Conservation (phyloP, 2,888 invertebrate genomes). For the Ectemnius continuus region DNA sequence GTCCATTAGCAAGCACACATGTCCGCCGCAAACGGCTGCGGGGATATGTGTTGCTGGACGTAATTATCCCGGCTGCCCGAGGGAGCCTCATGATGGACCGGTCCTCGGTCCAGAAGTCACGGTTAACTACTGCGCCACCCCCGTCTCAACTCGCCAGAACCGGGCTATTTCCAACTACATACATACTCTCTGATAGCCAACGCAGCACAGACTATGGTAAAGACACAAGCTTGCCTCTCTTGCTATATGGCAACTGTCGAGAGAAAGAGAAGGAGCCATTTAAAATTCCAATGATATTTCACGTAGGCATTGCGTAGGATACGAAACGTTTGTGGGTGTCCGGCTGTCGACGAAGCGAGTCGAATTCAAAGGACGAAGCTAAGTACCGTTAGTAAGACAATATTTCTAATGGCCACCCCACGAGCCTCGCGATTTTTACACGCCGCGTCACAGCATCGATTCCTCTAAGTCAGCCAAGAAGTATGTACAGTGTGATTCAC, state of each 20-base stretch:
- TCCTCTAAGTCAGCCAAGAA: not conserved
- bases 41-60: not conserved
- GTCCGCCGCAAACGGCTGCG: conserved; percentile 17
- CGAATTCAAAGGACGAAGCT: conserved; percentile 42
- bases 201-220: no score
- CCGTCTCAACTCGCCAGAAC: no score
- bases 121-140: no score
- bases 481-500: no score
- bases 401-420: conserved; percentile 31
- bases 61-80: conserved; percentile 13
- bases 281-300: not conserved
- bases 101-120: no score
- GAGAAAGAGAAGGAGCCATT: no score
- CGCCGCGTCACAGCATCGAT: conserved; percentile 45
- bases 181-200: no score
- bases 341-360: conserved; percentile 5
- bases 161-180: no score
- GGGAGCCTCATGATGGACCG: not conserved
- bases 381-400: conserved; percentile 44
- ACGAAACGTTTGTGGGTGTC: not conserved
- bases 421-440: conserved; percentile 40
- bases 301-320: conserved; percentile 1
- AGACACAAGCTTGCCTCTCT: no score
- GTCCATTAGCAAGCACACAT: conserved; percentile 48
- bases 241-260: no score